These are phyloP conservation scores for Eueremaeus valkanovi DNA, from an alignment of 2,888 invertebrate genomes.

Conservation along the genomic window DNA sequence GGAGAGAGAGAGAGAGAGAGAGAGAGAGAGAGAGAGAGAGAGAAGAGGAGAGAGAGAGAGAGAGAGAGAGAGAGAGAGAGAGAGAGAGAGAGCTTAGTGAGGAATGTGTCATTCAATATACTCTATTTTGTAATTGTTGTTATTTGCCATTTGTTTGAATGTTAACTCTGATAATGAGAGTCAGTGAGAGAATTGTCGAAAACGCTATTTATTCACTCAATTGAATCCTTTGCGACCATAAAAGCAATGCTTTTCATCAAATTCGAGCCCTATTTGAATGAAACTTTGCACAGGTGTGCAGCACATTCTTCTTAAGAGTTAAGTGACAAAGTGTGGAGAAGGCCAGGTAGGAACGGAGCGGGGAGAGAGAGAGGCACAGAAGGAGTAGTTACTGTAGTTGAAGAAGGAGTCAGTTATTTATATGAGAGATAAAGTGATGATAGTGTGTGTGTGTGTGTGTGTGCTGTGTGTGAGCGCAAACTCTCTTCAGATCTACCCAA, in stretches of 20 bases:
- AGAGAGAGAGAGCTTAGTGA: no score
- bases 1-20: no score
- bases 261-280: background rate
- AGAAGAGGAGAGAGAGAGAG: no score
- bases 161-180: no score
- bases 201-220: background rate
- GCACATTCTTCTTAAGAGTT: background rate
- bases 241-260: constrained; percentile 11
- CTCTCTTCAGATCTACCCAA: constrained; percentile 25
- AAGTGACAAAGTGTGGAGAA: background rate
- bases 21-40: no score
- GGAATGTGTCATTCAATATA: constrained; percentile 1
- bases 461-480: constrained; percentile 8
- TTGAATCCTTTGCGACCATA: constrained; percentile 7
- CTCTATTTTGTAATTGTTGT: background rate
- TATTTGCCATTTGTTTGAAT: background rate
- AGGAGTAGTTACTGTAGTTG: constrained; percentile 1
- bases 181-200: no score
- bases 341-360: background rate
- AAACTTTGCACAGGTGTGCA: background rate
- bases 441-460: background rate
- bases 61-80: no score
- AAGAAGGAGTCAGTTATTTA: background rate
- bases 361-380: constrained; percentile 10
- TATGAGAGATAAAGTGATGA: constrained; percentile 22